Evolutionary conservation across 2,113 vertebrate species (phyloP), one percentile per base, ranked within the genome.

Genomic region (Daubentonia madagascariensis): DNA sequence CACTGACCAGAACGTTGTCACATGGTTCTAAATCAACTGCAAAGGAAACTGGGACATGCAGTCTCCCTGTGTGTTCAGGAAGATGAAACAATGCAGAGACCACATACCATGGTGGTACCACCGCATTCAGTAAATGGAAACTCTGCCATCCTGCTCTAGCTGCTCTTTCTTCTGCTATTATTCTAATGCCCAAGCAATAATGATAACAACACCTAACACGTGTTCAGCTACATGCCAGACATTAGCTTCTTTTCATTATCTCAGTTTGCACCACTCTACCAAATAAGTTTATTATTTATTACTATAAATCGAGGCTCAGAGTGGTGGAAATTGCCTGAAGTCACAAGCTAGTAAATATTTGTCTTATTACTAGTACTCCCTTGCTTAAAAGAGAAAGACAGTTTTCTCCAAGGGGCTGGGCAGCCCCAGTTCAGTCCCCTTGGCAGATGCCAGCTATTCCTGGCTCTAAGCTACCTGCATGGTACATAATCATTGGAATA

Each of bases 401-500:
- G 0, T 40, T 43, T 84, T 90, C 65, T 95, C 10, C 22, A 30
- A 32, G 32, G 22, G 61, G 5, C 32, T 40, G 30, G 83, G n/a
- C 8, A 57, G 85, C 43, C 22, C 48, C 17, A 57, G 14, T 13
- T 4, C 7, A 9, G 57, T 45, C 83, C 72, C 61, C 43, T 5
- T 79, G 45, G 89, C 68, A 52, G 11, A 43, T 9, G 43, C 40
- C 35, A 96, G 81, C 89, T 93, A 3, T 88, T 93, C 84, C 92
- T 61, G 48, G 75, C 96, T 73, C 32, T 83, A 54, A 61, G 13
- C 61, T 80, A 37, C 96, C 96, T 96, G 97, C 96, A 96, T 94
- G 98, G 96, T 96, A 98, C 94, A 97, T 97, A 98, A 98, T 94
- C 96, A 97, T 70, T 89, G 97, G 97, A 96, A 97, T 93, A 97